Base-by-base conservation (phyloP, 2,797 vertebrate genomes). In the Eulemur albifrons region DNA sequence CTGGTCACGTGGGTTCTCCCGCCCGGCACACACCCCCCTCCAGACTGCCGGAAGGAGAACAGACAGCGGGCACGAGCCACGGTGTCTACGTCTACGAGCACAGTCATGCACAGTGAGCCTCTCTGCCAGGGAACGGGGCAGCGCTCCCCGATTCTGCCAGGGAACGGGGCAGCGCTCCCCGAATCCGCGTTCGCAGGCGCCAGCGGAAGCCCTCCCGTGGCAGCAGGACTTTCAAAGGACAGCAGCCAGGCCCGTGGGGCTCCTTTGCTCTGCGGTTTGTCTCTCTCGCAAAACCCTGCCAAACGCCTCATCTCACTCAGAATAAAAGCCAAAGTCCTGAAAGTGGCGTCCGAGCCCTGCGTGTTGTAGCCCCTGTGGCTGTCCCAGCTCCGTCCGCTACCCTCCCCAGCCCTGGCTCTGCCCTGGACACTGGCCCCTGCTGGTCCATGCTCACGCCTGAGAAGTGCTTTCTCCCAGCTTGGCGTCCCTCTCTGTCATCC, bases 321-420 rank as follows among this genome's bases (percentile, higher is more conserved):
- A 32, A 32, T 35, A n/a, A 77, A 52, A 86, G 85, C 20, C 52
- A 25, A 17, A 11, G 27, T 50, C 79, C 35, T 54, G 23, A 52
- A 40, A 5, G 30, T 11, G 8, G 0, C 32, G 17, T 0, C 10
- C 54, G 40, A 20, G 2, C n/a, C 21, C 57, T 8, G 0, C 7
- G 0, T 30, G 40, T 1, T 18, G 2, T 3, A 40, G 35, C 11
- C 9, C 40, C 4, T 4, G 0, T 2, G 8, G 10, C 45, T 50
- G 52, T 23, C 9, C 4, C 25, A 30, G 63, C 18, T 43, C 20
- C n/a, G n/a, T 40, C 13, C 30, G 18, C 17, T 20, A 0, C 11
- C 7, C 4, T 4, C 12, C 12, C 18, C 17, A 0, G 10, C 20
- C 30, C 20, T 7, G n/a, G 9, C 13, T 35, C 21, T 15, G 14